Percentiles rank a stretch among this genome's conserved stretches.
Conservation (phyloP, 2,113 vertebrate genomes). For the Aptenodytes patagonicus region DNA sequence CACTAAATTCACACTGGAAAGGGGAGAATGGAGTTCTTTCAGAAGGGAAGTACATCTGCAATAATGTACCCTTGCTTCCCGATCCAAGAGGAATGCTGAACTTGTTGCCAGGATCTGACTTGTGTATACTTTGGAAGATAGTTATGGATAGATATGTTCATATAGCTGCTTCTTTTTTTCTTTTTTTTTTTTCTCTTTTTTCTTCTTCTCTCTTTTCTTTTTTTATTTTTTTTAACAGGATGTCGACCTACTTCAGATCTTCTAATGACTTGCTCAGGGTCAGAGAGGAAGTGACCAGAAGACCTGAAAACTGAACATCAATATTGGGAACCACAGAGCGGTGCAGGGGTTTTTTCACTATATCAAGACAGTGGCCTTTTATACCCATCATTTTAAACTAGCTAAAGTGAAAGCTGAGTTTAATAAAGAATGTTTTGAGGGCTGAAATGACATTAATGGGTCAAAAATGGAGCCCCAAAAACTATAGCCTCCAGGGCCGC, state of each 20-base stretch:
- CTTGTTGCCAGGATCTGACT: background rate
- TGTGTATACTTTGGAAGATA: background rate
- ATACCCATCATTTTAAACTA: background rate
- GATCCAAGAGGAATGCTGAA: background rate
- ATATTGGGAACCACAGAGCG: background rate
- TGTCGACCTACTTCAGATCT: background rate
- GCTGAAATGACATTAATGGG: background rate
- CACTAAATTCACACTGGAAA: background rate
- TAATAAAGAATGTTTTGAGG: background rate
- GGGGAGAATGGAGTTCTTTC: background rate
- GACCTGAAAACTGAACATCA: background rate
- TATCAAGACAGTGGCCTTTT: background rate
- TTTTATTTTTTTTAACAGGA: background rate
- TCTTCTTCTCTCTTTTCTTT: rapidly evolving
- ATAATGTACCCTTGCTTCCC: background rate
- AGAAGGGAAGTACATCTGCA: background rate
- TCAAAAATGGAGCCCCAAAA: background rate
- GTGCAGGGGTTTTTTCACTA: rapidly evolving
- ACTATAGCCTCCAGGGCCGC: background rate
- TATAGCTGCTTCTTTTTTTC: rapidly evolving
- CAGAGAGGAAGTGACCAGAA: background rate
- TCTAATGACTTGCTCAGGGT: background rate
- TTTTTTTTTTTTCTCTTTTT: rapidly evolving
- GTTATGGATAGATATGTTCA: background rate
- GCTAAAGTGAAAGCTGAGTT: background rate